phyloP scores from a whole-genome alignment of 2,113 vertebrate species.

The Meleagris gallopavo region DNA sequence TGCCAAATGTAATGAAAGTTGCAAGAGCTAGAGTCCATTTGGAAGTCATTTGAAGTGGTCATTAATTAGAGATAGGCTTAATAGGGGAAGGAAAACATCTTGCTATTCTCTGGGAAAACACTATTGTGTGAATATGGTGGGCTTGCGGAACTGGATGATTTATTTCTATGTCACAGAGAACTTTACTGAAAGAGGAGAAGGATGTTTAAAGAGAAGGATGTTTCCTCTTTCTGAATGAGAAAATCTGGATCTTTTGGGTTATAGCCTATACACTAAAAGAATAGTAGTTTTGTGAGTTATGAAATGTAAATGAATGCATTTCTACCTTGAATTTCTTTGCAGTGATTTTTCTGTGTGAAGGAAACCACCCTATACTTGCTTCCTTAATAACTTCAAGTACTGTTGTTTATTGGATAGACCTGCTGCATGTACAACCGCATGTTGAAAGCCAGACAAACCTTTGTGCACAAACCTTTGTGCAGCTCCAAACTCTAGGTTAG shows the following conservation, averaged over 20 bases:
- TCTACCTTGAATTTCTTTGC: neutral
- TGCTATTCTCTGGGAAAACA: neutral
- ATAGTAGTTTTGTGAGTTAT: constrained; percentile 1
- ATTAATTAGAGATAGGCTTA: neutral
- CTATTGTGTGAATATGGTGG: neutral
- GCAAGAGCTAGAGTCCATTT: neutral
- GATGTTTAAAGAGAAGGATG: neutral
- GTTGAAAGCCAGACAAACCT: neutral
- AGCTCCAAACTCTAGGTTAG: neutral
- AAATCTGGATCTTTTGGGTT: neutral
- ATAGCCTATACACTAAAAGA: neutral
- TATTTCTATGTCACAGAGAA: neutral
- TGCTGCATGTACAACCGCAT: neutral
- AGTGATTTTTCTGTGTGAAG: neutral
- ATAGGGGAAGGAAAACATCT: neutral
- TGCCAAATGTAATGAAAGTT: neutral
- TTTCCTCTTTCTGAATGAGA: neutral
- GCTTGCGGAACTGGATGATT: neutral
- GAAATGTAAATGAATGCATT: neutral
- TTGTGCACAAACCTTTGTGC: neutral
- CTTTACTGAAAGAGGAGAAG: neutral
- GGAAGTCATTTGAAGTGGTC: neutral
- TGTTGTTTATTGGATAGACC: neutral
- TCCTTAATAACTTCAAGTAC: constrained; percentile 1
- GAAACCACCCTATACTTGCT: neutral